phyloP scores from a whole-genome alignment of 2,888 invertebrate species.

The Ferdinandea cuprea region DNA sequence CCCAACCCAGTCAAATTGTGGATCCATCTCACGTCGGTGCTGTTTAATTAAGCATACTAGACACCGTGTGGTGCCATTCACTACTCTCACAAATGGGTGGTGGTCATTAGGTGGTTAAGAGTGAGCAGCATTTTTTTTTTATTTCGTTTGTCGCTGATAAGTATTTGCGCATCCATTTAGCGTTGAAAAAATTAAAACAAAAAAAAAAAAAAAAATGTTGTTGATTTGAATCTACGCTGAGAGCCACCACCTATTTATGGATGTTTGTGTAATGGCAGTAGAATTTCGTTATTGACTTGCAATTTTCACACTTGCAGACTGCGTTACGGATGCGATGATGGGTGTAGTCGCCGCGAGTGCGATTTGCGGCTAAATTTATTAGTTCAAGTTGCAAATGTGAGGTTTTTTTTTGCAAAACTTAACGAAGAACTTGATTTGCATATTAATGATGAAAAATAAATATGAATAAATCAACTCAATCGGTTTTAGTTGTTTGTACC shows the following conservation, averaged over 20 bases:
- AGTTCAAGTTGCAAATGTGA: constrained; percentile 16
- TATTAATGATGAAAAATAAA: constrained; percentile 24
- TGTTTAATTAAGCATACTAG: constrained; percentile 68
- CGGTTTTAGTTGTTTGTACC: constrained; percentile 29
- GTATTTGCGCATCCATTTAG: constrained; percentile 62
- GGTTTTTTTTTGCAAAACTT: neutral
- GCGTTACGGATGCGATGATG: constrained; percentile 22
- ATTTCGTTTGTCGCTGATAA: neutral
- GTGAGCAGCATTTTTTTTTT: neutral
- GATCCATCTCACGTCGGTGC: constrained; percentile 56
- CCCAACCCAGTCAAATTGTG: constrained; percentile 40
- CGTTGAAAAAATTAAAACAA: too few relatives aligned
- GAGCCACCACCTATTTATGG: constrained; percentile 44
- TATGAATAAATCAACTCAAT: constrained; percentile 9
- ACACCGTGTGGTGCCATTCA: constrained; percentile 32
- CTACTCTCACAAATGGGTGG: constrained; percentile 42
- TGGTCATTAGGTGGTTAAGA: constrained; percentile 54
- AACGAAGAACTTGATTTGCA: constrained; percentile 32
- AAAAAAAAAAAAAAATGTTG: neutral
- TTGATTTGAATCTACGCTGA: constrained; percentile 44
- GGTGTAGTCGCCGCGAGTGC: neutral
- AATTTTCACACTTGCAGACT: constrained; percentile 45
- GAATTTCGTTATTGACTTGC: constrained; percentile 42
- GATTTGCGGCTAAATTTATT: constrained; percentile 29
- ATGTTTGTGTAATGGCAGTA: constrained; percentile 48